phyloP scores from a whole-genome alignment of 2,888 invertebrate genomes.

The Caenorhabditis uteleia region DNA sequence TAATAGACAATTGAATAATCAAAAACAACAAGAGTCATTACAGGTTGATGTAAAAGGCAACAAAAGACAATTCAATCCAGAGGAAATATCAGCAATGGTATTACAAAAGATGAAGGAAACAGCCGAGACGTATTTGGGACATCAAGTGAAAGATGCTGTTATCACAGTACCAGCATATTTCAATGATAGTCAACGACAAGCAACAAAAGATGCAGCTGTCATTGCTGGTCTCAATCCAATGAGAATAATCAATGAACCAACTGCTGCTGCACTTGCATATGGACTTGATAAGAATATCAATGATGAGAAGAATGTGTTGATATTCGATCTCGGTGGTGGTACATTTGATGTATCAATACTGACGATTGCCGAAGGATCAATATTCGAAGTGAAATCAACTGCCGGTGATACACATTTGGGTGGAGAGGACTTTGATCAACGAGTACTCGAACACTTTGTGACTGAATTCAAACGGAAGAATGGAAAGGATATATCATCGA shows the following conservation, averaged over 20 bases:
- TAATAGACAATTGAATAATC: no score
- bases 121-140: conserved; percentile 70
- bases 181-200: conserved; percentile 77
- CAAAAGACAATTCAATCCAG: conserved; percentile 75
- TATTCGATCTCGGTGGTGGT: conserved; percentile 72
- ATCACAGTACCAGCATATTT: conserved; percentile 87
- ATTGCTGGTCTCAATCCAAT: conserved; percentile 72
- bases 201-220: conserved; percentile 74
- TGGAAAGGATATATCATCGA: conserved; percentile 73
- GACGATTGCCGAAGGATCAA: conserved; percentile 49
- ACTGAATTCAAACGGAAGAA: conserved; percentile 71
- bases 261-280: conserved; percentile 81
- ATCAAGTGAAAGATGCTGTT: conserved; percentile 77
- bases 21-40: no score
- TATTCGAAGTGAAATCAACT: conserved; percentile 72
- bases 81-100: conserved; percentile 69
- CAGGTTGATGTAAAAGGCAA: conserved; percentile 88
- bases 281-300: conserved; percentile 73
- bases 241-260: conserved; percentile 73
- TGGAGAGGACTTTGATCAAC: conserved; percentile 56
- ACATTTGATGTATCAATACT: conserved; percentile 71
- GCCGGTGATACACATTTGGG: conserved; percentile 78
- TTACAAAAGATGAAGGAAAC: conserved; percentile 69
- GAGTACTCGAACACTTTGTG: conserved; percentile 70
- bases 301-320: conserved; percentile 59